phyloP scores from a whole-genome alignment of 2,888 invertebrate species.

The Stenurella melanura region DNA sequence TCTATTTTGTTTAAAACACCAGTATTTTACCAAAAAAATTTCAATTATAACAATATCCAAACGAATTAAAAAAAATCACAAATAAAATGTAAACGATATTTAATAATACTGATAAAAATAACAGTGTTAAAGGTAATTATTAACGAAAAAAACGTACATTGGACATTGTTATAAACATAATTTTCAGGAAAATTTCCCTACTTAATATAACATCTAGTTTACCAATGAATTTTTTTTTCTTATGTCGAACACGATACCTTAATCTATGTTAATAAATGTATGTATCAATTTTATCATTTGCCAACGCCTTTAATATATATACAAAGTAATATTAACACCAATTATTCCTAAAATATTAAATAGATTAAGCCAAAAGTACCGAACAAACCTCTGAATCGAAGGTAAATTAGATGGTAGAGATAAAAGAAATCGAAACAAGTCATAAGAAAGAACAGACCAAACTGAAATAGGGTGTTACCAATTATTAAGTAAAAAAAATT shows the following conservation, averaged over 20 bases:
- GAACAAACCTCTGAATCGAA: background rate
- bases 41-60: constrained; percentile 58
- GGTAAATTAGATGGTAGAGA: background rate
- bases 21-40: constrained; percentile 55
- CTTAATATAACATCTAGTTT: constrained; percentile 70
- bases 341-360: constrained; percentile 36
- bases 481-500: constrained; percentile 18
- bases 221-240: constrained; percentile 68
- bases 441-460: background rate
- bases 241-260: constrained; percentile 71
- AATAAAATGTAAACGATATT: constrained; percentile 43
- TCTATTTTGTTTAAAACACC: constrained; percentile 63
- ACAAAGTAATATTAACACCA: constrained; percentile 42
- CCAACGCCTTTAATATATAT: constrained; percentile 31
- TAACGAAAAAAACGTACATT: constrained; percentile 40
- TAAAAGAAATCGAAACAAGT: background rate
- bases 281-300: constrained; percentile 57
- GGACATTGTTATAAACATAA: constrained; percentile 65
- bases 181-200: constrained; percentile 66
- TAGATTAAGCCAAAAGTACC: constrained; percentile 25
- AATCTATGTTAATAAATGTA: constrained; percentile 58
- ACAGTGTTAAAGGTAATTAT: constrained; percentile 35
- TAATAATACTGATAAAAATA: constrained; percentile 56
- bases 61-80: constrained; percentile 29
- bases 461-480: constrained; percentile 4